Evolutionary conservation across 2,888 invertebrate genomes (phyloP).

Genomic region (Micoletzkya japonica): DNA sequence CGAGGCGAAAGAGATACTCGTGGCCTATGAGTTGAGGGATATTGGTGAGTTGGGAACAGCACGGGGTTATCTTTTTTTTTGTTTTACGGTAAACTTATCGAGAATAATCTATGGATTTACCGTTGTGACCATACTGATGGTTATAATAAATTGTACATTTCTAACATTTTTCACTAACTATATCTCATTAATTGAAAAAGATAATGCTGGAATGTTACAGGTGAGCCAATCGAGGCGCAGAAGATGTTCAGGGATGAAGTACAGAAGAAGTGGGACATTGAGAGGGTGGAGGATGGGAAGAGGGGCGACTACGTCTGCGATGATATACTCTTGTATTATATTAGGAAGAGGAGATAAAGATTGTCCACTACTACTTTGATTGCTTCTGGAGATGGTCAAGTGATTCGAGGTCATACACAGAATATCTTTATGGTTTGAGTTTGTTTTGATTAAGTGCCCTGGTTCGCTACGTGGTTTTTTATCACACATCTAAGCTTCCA

Average conservation of each 20-base stretch:
- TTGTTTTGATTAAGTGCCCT: no score
- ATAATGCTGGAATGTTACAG: not conserved
- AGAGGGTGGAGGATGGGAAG: not conserved
- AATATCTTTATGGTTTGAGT: no score
- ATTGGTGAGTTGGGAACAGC: constrained; percentile 18
- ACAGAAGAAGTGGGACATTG: not conserved
- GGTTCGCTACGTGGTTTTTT: no score
- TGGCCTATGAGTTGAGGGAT: constrained; percentile 19
- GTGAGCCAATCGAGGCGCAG: constrained; percentile 19
- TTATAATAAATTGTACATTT: no score
- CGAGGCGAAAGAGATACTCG: not conserved
- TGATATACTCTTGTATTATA: constrained; percentile 9
- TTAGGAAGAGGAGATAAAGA: not conserved
- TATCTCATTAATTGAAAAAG: no score
- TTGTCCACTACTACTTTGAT: not conserved
- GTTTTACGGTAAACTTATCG: not conserved
- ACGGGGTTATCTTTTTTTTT: not conserved
- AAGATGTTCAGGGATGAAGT: constrained; percentile 8
- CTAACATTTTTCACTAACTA: not conserved
- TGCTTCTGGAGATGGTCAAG: not conserved
- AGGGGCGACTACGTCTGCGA: constrained; percentile 24
- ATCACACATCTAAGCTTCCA: no score
- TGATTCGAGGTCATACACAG: no score
- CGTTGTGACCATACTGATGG: no score
- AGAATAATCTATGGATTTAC: not conserved